These are phyloP conservation scores for Apodemus sylvaticus DNA, from an alignment of 2,113 vertebrate genomes.

Conservation along the genomic window DNA sequence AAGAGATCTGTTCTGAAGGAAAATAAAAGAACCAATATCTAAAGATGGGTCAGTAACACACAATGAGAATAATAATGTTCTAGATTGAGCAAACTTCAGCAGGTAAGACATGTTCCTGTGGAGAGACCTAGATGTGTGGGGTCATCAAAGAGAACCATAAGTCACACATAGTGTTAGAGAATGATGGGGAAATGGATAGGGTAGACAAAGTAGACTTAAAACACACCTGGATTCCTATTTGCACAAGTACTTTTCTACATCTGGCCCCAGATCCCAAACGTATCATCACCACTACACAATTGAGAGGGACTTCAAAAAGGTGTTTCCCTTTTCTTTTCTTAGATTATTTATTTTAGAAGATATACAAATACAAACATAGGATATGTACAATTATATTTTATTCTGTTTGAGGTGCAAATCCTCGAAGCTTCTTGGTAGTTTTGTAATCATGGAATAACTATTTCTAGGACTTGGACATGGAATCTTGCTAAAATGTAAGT, in stretches of 20 bases:
- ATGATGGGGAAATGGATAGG: background rate
- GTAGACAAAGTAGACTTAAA: background rate
- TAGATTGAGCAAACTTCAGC: background rate
- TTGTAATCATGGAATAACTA: background rate
- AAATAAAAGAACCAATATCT: background rate
- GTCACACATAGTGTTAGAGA: background rate
- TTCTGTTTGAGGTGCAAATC: background rate
- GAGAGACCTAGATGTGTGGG: fast-evolving
- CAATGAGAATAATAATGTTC: background rate
- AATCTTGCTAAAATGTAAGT: background rate
- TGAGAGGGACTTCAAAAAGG: background rate
- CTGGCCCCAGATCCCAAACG: background rate
- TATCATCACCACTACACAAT: background rate
- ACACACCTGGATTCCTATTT: background rate
- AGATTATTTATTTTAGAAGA: background rate
- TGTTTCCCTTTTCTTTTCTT: background rate
- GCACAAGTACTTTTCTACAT: background rate
- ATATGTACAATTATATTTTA: background rate
- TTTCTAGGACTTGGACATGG: background rate
- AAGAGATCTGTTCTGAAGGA: background rate
- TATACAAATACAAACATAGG: background rate
- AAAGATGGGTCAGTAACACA: background rate
- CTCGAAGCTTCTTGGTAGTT: background rate
- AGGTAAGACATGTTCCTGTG: background rate
- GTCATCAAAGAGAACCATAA: background rate